Base-by-base conservation (phyloP, 2,113 vertebrate species). In the Sturnus vulgaris region DNA sequence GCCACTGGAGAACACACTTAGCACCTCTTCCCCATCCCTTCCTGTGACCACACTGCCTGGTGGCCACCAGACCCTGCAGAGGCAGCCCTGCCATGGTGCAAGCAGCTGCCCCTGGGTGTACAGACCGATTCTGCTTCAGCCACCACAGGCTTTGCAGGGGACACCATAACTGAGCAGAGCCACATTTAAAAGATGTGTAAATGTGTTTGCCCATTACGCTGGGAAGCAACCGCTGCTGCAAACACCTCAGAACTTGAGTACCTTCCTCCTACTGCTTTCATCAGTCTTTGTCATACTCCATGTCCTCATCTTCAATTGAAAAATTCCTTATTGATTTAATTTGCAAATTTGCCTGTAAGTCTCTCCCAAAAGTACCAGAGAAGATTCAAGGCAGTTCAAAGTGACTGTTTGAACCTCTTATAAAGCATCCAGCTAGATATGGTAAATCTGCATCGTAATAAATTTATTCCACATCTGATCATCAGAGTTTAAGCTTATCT, bases 271-370 rank as follows among this genome's bases (percentile, higher is more conserved):
- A 20, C 52, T 44, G 6, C 68, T 82, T 63, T 47, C 90, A 90
- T 88, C 52, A 52, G 64, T 83, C 85, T 75, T 75, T 80, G 90
- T 75, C 76, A 93, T 86, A 40, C 47, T 44, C 27, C 75, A 40
- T 30, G 50, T 88, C 64, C 79, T 87, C 52, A 66, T 63, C 56
- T 88, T 80, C 90, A 81, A 12, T 8, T 75, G 86, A 86, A 71
- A 92, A 93, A 73, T 52, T 28, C 60, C 83, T 77, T 53, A 90
- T 49, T 88, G 76, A 90, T 84, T 83, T 88, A 37, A 90, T 86
- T 84, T 96, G 42, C 52, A 94, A 86, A 84, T 88, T 83, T 70
- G 61, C 56, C 44, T 64, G 1, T 70, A 50, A 72, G 53, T 37
- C 64, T 85, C 70, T 73, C 69, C 79, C 81, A 46, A 59, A 72